Evolutionary conservation across 2,888 invertebrate species (phyloP), one percentile per base, ranked within the genome.

Genomic region (Lasioglossum calceatum): DNA sequence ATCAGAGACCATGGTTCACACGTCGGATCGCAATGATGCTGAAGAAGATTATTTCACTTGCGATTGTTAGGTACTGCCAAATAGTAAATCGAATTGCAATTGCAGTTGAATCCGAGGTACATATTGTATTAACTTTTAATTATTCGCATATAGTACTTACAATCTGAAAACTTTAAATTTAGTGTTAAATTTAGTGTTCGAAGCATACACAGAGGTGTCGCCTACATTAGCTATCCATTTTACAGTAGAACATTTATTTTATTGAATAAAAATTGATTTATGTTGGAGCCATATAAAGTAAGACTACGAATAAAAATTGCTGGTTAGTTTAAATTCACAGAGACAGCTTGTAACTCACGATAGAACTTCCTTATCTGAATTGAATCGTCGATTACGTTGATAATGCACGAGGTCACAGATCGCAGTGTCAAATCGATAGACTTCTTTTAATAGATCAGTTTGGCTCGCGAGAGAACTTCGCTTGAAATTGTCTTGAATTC

Each of bases 391-490:
- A 27, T 61, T 61, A 61, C 1, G 27, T 27, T 61, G 61, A 61
- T 61, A 61, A 61, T 61, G 61, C 27, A 27, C 27, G n/a, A 61
- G 27, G 61, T 27, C 61, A 14, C 61, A 27, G 27, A 61, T 61
- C 47, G 47, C 61, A 61, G 27, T 61, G 27, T 61, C n/a, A 61
- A 61, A 61, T 61, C 61, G 27, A 61, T 61, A 61, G n/a, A 61
- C 61, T 61, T 50, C 50, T 50, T 50, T 50, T 50, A 50, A 50
- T 50, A 50, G 50, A 19, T 50, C 7, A n/a, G 23, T n/a, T 54
- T 8, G 54, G 10, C 10, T 54, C 23, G 8, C 54, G 23, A 54
- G 10, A 54, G 23, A n/a, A n/a, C 23, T 54, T n/a, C 10, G 10
- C 10, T 10, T 23, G 54, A n/a, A 54, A 16, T 47, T 47, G 0